A percentile compares a stretch with the other conserved stretches of the same genome.
Evolutionary conservation across 1,140 invertebrate species (phyloP).

Genomic region (Dufourea novaeangliae): DNA sequence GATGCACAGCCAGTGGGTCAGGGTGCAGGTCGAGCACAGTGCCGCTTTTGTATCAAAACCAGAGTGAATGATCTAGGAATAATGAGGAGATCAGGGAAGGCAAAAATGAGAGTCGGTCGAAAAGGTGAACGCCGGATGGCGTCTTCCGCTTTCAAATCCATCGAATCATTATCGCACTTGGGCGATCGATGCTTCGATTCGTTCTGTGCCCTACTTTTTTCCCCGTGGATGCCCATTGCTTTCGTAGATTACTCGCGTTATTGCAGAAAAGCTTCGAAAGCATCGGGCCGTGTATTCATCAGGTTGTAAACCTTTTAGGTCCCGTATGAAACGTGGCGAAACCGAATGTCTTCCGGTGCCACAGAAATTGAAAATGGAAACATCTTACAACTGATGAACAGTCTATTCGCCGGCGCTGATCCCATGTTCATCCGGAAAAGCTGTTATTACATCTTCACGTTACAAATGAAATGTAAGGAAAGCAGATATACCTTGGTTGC

Average conservation of each 20-base stretch:
- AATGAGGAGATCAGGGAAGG: slow-evolving; percentile 54
- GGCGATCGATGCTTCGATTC: slow-evolving; percentile 60
- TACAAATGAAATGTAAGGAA: slow-evolving; percentile 8
- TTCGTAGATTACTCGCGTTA: slow-evolving; percentile 58
- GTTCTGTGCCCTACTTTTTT: slow-evolving; percentile 62
- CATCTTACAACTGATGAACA: slow-evolving; percentile 34
- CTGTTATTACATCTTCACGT: neutral
- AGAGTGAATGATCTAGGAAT: slow-evolving; percentile 61
- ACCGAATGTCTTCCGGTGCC: slow-evolving; percentile 18
- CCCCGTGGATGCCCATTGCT: slow-evolving; percentile 34
- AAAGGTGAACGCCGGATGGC: slow-evolving; percentile 51
- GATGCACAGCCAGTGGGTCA: neutral
- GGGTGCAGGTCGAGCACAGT: slow-evolving; percentile 11
- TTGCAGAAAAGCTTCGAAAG: slow-evolving; percentile 54
- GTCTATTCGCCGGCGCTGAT: neutral
- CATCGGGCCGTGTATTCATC: slow-evolving; percentile 35
- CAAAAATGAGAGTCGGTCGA: slow-evolving; percentile 61
- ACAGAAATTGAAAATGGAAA: slow-evolving; percentile 42
- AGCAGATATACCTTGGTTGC: neutral
- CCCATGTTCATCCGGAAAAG: neutral
- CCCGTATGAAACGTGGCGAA: slow-evolving; percentile 6
- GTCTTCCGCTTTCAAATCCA: slow-evolving; percentile 66
- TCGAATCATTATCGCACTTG: slow-evolving; percentile 63
- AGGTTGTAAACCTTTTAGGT: slow-evolving; percentile 36
- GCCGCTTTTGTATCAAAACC: slow-evolving; percentile 52